These are phyloP conservation scores for Scaptomyza graminum DNA, from an alignment of 1,140 invertebrate genomes.

Conservation along the genomic window DNA sequence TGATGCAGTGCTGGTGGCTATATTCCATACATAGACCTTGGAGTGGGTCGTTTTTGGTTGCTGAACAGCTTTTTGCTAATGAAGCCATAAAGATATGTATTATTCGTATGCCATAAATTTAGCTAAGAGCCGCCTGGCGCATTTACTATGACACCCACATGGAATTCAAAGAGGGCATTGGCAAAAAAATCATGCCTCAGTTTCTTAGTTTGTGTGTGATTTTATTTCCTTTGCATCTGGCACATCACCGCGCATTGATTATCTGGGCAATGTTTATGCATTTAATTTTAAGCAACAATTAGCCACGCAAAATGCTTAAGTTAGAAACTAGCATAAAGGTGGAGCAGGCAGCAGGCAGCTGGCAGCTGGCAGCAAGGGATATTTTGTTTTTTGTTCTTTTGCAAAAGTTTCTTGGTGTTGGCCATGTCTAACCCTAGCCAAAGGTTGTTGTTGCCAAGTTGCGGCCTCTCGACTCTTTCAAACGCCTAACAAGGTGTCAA, in stretches of 20 bases:
- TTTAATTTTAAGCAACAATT: conserved; percentile 79
- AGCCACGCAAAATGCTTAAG: conserved; percentile 58
- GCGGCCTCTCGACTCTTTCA: conserved; percentile 51
- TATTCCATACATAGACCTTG: not conserved
- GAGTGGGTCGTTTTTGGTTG: conserved; percentile 35
- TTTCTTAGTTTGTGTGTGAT: not conserved
- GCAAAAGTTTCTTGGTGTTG: conserved; percentile 18
- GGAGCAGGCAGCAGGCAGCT: not conserved
- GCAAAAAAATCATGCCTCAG: not conserved
- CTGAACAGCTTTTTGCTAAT: conserved; percentile 68
- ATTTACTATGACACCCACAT: conserved; percentile 69
- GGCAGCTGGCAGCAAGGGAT: not conserved
- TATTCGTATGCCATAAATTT: conserved; percentile 75
- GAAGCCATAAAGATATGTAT: conserved; percentile 83
- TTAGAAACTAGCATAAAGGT: not conserved
- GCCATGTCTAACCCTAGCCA: conserved; percentile 19
- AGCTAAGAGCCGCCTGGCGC: conserved; percentile 45
- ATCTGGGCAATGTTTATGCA: conserved; percentile 61
- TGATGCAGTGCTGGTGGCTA: conserved; percentile 1
- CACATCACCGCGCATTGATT: conserved; percentile 42
- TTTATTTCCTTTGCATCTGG: conserved; percentile 34
- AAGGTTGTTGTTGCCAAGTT: conserved; percentile 41
- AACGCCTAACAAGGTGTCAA: conserved; percentile 82
- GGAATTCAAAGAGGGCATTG: conserved; percentile 2
- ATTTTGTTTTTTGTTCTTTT: conserved; percentile 12